Evolutionary conservation across 2,113 vertebrate species (phyloP).

Genomic region (Hipposideros armiger): DNA sequence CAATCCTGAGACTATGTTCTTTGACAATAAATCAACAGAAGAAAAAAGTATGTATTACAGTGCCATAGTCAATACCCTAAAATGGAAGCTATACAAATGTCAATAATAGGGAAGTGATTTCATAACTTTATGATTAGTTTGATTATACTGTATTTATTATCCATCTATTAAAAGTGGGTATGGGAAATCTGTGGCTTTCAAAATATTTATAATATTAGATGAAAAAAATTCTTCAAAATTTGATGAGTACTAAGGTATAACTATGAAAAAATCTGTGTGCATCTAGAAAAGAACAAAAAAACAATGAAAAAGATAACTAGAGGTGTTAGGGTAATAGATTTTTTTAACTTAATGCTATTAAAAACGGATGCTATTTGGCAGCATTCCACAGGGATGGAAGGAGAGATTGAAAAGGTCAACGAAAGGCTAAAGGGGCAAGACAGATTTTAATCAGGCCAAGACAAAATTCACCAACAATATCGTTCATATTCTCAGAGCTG

Average conservation of each 20-base stretch:
- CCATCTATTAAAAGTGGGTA: neutral
- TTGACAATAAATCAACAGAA: neutral
- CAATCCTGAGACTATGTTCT: neutral
- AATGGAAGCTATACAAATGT: neutral
- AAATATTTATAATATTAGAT: neutral
- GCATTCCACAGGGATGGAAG: neutral
- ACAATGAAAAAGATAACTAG: neutral
- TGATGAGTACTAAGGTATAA: neutral
- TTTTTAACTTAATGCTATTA: neutral
- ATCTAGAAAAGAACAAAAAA: neutral
- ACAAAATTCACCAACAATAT: neutral
- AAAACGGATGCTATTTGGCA: conserved; percentile 26
- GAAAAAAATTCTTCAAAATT: neutral
- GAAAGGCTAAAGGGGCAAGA: neutral
- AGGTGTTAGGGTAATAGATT: neutral
- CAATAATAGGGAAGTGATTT: conserved; percentile 1
- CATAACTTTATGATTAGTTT: neutral
- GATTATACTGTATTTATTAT: neutral
- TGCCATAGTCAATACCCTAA: neutral
- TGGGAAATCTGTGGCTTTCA: neutral
- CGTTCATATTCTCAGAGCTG: neutral
- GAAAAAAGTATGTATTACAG: neutral
- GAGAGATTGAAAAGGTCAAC: neutral
- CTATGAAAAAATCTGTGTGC: neutral
- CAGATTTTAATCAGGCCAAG: neutral